phyloP scores from a whole-genome alignment of 1,140 invertebrate species.

The Penaeus japonicus region DNA sequence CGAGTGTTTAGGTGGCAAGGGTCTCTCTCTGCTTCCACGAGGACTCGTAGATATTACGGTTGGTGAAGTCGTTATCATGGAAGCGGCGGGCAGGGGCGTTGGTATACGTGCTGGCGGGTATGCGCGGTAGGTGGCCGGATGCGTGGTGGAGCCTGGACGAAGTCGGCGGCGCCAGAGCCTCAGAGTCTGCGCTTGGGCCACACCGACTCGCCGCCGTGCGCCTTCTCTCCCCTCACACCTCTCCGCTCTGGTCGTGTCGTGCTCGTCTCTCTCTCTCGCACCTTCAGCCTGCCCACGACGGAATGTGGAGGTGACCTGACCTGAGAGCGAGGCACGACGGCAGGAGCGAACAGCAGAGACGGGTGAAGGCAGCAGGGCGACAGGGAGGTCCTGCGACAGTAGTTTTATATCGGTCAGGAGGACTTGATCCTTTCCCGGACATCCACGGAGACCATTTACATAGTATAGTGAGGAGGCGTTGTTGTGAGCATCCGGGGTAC shows the following conservation, averaged over 20 bases:
- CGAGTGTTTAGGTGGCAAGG: too few relatives aligned
- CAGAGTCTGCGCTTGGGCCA: slow-evolving; percentile 7
- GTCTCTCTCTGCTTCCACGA: too few relatives aligned
- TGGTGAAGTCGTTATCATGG: too few relatives aligned
- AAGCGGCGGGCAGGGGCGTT: background rate
- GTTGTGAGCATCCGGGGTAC: too few relatives aligned
- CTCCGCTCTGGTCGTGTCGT: background rate
- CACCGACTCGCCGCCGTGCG: background rate
- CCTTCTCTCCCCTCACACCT: slow-evolving; percentile 10
- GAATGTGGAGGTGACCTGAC: slow-evolving; percentile 17
- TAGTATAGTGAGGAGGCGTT: too few relatives aligned
- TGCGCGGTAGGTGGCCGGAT: background rate
- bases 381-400: too few relatives aligned
- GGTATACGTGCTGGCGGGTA: background rate
- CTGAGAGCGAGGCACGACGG: background rate
- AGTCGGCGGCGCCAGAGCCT: background rate
- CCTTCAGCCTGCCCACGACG: background rate
- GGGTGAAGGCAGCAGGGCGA: too few relatives aligned
- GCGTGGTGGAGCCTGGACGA: background rate
- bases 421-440: too few relatives aligned
- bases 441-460: too few relatives aligned
- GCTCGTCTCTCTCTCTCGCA: slow-evolving; percentile 6
- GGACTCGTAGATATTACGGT: too few relatives aligned
- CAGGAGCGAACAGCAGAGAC: background rate
- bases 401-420: too few relatives aligned